Base-by-base conservation (phyloP, 1,140 invertebrate genomes). In the Cotesia vestalis region DNA sequence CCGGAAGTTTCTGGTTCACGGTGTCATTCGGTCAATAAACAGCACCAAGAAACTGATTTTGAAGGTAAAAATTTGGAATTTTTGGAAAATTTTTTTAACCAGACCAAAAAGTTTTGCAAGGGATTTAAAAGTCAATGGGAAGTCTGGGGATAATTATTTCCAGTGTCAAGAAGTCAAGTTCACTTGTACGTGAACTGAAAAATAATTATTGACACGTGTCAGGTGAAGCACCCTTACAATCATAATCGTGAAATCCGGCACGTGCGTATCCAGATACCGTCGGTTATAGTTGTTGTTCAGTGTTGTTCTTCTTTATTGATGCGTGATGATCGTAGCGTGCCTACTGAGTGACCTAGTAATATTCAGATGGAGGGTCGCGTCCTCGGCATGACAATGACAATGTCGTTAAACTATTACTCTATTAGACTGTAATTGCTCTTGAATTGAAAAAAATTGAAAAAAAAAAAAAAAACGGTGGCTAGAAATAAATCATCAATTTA, bases 121-220 rank as follows among this genome's bases (percentile, higher is more conserved):
- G 4, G 4, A 55, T 14, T 55, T 14, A 4, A 34, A 69, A 17
- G 14, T 17, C n/a, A 69, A 9, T 51, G 17, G n/a, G 9, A 35
- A 9, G 46, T n/a, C n/a, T 62, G 63, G 9, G 12, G 27, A 53
- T 35, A 12, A 67, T 67, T n/a, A 67, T 67, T 36, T 40, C 20
- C 52, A 20, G 17, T 67, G 20, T 67, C 40, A 35, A 35, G 20
- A 51, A 67, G 66, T 67, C 66, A 67, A 67, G 66, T 67, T 34
- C 51, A 51, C 46, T 67, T 20, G 17, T 11, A 35, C 46, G 34
- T 55, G 40, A 9, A 62, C 73, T 77, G 77, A 78, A 79, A 83
- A 80, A 80, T 46, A 46, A 46, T 46, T 46, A 46, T 78, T 73
- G 82, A 70, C 84, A 85, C 83, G 83, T 85, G 83, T 75, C 83